Evolutionary conservation across 2,113 vertebrate genomes (phyloP).

Genomic region (Odobenus rosmarus): DNA sequence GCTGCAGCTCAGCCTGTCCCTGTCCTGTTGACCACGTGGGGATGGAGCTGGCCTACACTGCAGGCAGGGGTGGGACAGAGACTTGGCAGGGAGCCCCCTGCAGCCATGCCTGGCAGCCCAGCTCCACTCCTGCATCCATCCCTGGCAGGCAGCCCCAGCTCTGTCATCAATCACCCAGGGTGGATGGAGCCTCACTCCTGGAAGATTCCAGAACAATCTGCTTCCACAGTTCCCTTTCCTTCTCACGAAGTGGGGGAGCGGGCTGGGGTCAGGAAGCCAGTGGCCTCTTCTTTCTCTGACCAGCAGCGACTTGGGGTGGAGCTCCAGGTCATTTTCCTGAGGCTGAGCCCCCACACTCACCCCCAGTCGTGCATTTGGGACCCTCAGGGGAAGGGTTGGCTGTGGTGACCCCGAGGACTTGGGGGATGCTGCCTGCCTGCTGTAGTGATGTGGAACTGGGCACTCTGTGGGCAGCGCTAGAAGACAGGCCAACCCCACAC

Average conservation of each 20-base stretch:
- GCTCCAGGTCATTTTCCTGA: neutral
- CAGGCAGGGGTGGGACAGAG: neutral
- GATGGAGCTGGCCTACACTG: neutral
- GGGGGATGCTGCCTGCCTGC: neutral
- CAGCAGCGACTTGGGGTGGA: too few species aligned
- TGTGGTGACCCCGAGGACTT: rapidly evolving
- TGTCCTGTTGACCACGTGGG: neutral
- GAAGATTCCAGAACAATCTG: neutral
- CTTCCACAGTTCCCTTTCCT: neutral
- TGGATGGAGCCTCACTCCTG: neutral
- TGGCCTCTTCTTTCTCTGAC: neutral
- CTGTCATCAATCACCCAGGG: neutral
- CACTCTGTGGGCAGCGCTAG: rapidly evolving
- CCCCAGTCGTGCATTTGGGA: neutral
- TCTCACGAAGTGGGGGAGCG: neutral
- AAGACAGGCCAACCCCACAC: neutral
- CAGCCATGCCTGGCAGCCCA: neutral
- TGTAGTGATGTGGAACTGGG: rapidly evolving
- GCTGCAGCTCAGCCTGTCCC: neutral
- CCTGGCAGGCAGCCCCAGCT: neutral
- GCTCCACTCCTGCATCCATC: neutral
- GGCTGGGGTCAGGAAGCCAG: neutral
- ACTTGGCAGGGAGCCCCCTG: neutral
- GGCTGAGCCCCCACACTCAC: rapidly evolving
- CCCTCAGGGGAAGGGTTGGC: neutral